phyloP scores from a whole-genome alignment of 2,113 vertebrate species.

The Triplophysa dalaica region DNA sequence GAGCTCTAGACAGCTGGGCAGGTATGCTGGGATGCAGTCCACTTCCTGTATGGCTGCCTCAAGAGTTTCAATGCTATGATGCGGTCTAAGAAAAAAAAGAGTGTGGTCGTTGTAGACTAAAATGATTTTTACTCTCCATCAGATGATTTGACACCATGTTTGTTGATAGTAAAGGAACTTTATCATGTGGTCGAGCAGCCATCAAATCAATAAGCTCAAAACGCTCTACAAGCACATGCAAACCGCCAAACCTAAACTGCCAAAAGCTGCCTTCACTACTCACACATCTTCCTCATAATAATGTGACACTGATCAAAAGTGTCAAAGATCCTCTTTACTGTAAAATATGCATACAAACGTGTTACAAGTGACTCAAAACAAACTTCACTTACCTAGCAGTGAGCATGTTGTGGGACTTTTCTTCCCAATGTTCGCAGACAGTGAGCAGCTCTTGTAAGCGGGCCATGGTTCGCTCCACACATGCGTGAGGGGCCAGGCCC shows the following conservation, averaged over 20 bases:
- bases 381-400: slow-evolving; percentile 81
- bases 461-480: slow-evolving; percentile 93
- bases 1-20: slow-evolving; percentile 83
- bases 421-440: slow-evolving; percentile 94
- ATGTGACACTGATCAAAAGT: background rate
- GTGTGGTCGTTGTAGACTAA: background rate
- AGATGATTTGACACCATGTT: background rate
- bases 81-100: slow-evolving; percentile 71
- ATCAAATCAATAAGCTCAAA: background rate
- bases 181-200: background rate
- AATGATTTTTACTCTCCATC: slow-evolving; percentile 36
- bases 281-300: background rate
- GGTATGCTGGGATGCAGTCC: slow-evolving; percentile 88
- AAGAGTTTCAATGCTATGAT: slow-evolving; percentile 80
- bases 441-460: slow-evolving; percentile 93
- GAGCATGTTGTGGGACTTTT: slow-evolving; percentile 83
- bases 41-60: slow-evolving; percentile 82
- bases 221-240: background rate
- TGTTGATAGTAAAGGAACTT: background rate
- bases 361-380: background rate
- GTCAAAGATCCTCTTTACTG: background rate
- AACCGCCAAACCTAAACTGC: background rate
- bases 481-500: slow-evolving; percentile 85
- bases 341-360: background rate
- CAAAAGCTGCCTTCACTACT: background rate